Evolutionary conservation across 2,113 vertebrate species (phyloP).

Genomic region (Eublepharis macularius): DNA sequence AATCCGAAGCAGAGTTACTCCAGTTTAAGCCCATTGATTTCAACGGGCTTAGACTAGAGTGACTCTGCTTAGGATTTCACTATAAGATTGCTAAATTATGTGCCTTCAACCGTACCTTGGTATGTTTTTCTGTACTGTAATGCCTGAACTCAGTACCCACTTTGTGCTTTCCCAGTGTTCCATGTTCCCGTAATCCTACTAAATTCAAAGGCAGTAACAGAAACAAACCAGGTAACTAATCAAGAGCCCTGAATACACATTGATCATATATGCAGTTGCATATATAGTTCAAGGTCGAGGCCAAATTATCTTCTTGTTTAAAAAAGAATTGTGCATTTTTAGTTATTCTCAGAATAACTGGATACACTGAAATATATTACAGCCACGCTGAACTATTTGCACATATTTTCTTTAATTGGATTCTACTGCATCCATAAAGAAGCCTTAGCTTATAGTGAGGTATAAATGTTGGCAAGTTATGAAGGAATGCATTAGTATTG

Average conservation of each 20-base stretch:
- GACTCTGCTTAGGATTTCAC: too few relatives aligned
- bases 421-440: conserved; percentile 9
- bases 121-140: too few relatives aligned
- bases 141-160: too few relatives aligned
- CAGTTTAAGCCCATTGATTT: too few relatives aligned
- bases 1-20: too few relatives aligned
- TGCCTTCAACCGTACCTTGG: too few relatives aligned
- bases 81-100: too few relatives aligned
- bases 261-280: conserved; percentile 25
- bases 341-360: conserved; percentile 7
- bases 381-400: conserved; percentile 28
- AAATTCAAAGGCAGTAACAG: neutral
- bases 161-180: neutral
- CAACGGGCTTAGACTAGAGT: too few relatives aligned
- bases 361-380: conserved; percentile 15
- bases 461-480: conserved; percentile 36
- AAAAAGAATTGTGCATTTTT: conserved; percentile 18
- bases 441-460: neutral
- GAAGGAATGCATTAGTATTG: conserved; percentile 35
- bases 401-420: conserved; percentile 29
- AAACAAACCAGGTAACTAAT: too few relatives aligned
- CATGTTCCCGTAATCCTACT: neutral
- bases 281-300: neutral
- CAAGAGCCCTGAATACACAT: neutral
- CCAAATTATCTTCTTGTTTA: neutral